Evolutionary conservation across 37 sponge, comb jelly and placozoan species (phyloP).

Genomic region (Hexactinellida sp.): DNA sequence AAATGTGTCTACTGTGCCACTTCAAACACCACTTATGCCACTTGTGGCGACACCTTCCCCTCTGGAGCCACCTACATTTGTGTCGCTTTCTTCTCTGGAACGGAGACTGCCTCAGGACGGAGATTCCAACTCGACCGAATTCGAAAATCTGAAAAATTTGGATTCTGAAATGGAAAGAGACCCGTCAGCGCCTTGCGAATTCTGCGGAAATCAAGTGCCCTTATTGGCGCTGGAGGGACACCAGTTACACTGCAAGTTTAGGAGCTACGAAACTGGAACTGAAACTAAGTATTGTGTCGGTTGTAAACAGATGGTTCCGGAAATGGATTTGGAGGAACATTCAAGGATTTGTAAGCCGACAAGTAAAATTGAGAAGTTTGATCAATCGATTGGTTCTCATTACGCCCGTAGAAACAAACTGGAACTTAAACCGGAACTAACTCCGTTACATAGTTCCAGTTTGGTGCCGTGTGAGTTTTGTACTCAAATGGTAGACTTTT

Average conservation of each 20-base stretch:
- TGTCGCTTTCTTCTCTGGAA: background rate
- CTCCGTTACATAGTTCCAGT: background rate
- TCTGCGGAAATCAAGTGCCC: background rate
- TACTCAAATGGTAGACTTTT: background rate
- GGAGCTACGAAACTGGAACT: background rate
- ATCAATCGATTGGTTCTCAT: background rate
- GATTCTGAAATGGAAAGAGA: background rate
- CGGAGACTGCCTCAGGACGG: background rate
- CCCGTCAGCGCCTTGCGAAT: background rate
- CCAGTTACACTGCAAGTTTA: background rate
- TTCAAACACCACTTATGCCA: background rate
- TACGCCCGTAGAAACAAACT: background rate
- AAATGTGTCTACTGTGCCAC: background rate
- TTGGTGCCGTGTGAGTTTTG: conserved; percentile 10
- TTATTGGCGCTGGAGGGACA: background rate
- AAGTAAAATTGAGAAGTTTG: background rate
- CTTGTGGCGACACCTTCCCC: background rate
- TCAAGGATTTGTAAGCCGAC: background rate
- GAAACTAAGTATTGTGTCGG: background rate
- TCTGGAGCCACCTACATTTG: background rate
- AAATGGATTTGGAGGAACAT: background rate
- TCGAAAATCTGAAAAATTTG: no score
- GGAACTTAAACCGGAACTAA: background rate
- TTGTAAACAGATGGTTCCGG: background rate
- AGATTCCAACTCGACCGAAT: background rate